These are phyloP conservation scores for Aptenodytes forsteri DNA, from an alignment of 2,113 vertebrate species.

Conservation along the genomic window DNA sequence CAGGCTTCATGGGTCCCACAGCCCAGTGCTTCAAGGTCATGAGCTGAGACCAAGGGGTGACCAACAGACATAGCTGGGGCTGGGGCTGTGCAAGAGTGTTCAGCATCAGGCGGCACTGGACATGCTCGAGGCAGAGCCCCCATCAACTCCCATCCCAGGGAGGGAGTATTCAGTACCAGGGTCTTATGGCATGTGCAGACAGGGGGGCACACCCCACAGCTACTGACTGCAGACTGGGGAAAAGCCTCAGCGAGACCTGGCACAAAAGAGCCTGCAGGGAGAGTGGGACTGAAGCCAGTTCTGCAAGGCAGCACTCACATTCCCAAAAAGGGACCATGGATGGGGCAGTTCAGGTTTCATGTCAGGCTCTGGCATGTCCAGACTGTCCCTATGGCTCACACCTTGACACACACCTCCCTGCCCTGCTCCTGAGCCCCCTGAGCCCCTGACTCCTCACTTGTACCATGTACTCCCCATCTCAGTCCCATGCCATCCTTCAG, in stretches of 20 bases:
- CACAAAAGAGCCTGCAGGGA: background rate
- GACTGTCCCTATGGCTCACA: background rate
- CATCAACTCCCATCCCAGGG: background rate
- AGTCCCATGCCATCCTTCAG: background rate
- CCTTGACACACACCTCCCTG: background rate
- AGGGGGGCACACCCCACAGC: background rate
- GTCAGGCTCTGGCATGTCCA: background rate
- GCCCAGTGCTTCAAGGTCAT: background rate
- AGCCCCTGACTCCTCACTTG: background rate
- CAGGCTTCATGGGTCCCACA: background rate
- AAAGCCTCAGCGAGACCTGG: background rate
- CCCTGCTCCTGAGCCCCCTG: fast-evolving
- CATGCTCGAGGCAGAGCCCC: background rate
- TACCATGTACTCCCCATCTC: background rate
- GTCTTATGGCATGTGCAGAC: background rate
- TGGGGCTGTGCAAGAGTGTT: background rate
- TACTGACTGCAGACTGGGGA: background rate
- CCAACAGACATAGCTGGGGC: background rate
- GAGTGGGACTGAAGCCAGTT: background rate
- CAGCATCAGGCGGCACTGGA: background rate
- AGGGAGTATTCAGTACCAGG: fast-evolving
- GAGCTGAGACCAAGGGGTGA: background rate
- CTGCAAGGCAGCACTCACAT: background rate
- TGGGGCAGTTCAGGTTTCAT: background rate
- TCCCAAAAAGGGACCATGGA: background rate